Evolutionary conservation across 2,797 vertebrate genomes (phyloP).

Genomic region (Bradypodion ventrale): DNA sequence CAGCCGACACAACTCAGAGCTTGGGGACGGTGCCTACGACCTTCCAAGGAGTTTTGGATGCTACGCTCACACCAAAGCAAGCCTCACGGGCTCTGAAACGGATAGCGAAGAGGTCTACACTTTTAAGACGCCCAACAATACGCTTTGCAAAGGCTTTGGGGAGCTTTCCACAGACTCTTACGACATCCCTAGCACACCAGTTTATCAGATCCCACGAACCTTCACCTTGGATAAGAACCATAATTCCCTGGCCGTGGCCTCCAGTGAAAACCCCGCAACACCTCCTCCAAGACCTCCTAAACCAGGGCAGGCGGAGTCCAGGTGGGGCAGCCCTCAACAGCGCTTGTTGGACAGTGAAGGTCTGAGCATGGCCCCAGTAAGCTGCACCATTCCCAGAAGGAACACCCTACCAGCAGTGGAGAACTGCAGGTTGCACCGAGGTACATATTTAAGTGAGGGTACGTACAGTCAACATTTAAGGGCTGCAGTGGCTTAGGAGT

Average conservation of each 20-base stretch:
- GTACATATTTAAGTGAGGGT: conserved; percentile 67
- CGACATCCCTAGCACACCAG: conserved; percentile 84
- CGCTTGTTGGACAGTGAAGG: conserved; percentile 81
- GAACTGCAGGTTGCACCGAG: conserved; percentile 93
- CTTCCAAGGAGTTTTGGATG: conserved; percentile 86
- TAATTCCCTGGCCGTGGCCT: conserved; percentile 85
- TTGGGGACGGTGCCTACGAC: conserved; percentile 88
- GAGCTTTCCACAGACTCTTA: conserved; percentile 88
- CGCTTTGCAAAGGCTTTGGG: conserved; percentile 84
- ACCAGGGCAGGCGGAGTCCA: conserved; percentile 83
- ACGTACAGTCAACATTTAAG: too few species aligned
- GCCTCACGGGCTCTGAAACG: conserved; percentile 81
- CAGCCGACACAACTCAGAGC: conserved; percentile 80
- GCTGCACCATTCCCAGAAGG: conserved; percentile 90
- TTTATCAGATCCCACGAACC: conserved; percentile 94
- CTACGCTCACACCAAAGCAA: conserved; percentile 79
- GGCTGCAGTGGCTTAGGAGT: not conserved
- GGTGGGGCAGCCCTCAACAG: conserved; percentile 87
- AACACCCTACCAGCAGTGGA: conserved; percentile 94
- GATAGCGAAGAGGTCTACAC: conserved; percentile 91
- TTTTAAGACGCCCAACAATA: conserved; percentile 92
- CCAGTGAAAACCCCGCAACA: conserved; percentile 79
- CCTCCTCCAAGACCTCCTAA: conserved; percentile 92
- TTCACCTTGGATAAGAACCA: conserved; percentile 95
- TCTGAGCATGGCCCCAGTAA: conserved; percentile 66